Conservation (phyloP, 2,113 vertebrate species). For the Ellobius talpinus region DNA sequence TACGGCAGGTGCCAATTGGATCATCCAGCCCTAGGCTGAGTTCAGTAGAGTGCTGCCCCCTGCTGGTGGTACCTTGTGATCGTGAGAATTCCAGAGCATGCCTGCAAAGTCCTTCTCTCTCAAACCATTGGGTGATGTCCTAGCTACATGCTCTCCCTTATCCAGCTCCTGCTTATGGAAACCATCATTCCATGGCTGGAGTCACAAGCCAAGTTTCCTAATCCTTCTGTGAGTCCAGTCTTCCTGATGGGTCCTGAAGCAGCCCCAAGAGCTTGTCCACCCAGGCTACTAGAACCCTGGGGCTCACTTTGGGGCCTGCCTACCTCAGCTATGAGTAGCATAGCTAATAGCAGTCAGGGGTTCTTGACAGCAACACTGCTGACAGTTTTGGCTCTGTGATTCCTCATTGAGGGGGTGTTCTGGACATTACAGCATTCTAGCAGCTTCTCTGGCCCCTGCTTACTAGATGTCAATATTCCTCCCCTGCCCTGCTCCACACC, state of each 20-base stretch:
- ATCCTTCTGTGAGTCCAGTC: not conserved
- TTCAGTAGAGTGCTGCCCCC: not conserved
- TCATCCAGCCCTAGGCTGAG: not conserved
- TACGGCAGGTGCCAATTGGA: fast-evolving
- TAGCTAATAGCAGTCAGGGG: not conserved
- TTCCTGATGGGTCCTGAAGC: not conserved
- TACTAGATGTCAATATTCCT: not conserved
- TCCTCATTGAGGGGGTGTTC: not conserved
- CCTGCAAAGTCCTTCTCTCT: not conserved
- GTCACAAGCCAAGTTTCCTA: not conserved
- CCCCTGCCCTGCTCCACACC: fast-evolving
- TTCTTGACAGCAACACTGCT: not conserved
- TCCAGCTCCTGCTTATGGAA: not conserved
- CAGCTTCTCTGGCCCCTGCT: not conserved
- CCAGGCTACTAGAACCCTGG: not conserved
- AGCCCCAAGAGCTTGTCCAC: not conserved
- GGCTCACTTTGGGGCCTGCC: not conserved
- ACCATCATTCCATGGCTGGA: not conserved
- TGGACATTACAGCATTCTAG: not conserved
- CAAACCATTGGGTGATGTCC: too few relatives aligned
- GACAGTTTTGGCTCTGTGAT: too few relatives aligned
- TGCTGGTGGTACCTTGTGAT: not conserved
- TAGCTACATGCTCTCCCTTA: not conserved
- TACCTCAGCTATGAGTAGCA: not conserved
- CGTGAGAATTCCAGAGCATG: not conserved